Percentiles rank a stretch among this genome's conserved stretches.
These are phyloP conservation scores for Mermis nigrescens DNA, from an alignment of 2,888 invertebrate genomes.

Conservation along the genomic window DNA sequence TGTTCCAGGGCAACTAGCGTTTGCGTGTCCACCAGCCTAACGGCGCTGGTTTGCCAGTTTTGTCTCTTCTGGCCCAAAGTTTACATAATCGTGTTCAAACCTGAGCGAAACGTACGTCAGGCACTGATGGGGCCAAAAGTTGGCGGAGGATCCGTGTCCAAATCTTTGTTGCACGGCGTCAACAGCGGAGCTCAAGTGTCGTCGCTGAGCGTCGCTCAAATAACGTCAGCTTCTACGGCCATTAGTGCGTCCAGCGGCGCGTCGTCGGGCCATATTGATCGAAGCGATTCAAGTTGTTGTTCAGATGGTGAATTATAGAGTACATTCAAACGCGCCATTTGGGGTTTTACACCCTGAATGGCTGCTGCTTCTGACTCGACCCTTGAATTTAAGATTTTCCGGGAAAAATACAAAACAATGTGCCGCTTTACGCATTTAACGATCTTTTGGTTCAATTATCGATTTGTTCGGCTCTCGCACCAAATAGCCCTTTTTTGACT, in stretches of 20 bases:
- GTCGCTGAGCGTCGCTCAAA: background rate
- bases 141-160: background rate
- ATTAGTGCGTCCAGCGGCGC: background rate
- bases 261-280: background rate
- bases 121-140: slow-evolving; percentile 30
- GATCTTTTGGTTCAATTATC: no score
- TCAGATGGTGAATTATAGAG: slow-evolving; percentile 8
- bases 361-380: no score
- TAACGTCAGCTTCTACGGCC: background rate
- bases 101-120: slow-evolving; percentile 69
- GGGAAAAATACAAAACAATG: no score
- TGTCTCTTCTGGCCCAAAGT: slow-evolving; percentile 83
- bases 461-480: no score
- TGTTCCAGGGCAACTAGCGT: slow-evolving; percentile 59
- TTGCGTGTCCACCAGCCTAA: slow-evolving; percentile 81
- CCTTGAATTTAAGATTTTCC: no score
- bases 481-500: no score
- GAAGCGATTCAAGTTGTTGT: slow-evolving; percentile 6
- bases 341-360: no score
- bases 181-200: background rate
- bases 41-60: slow-evolving; percentile 74
- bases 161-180: background rate
- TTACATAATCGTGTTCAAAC: slow-evolving; percentile 68
- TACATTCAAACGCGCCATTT: no score
- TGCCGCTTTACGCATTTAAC: no score